Evolutionary conservation across 2,797 vertebrate species (phyloP).

Genomic region (Scleropages formosus): DNA sequence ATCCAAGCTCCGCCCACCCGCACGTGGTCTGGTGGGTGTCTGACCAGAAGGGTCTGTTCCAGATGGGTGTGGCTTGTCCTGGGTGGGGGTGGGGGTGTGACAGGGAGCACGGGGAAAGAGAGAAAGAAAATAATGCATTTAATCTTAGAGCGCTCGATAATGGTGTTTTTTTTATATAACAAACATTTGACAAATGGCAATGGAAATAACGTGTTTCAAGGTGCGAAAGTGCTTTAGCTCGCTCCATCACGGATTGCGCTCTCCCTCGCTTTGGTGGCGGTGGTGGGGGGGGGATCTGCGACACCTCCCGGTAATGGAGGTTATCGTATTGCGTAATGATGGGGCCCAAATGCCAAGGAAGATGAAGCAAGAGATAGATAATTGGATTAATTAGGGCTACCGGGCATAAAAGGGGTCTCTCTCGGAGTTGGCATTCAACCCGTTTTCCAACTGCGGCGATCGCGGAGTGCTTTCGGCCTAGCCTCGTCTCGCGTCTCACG

Average conservation of each 20-base stretch:
- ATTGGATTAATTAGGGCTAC: slow-evolving; percentile 27
- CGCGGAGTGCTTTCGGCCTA: neutral
- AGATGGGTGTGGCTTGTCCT: too few relatives aligned
- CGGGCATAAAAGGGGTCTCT: slow-evolving; percentile 4
- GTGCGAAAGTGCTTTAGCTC: too few relatives aligned
- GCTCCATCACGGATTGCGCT: too few relatives aligned
- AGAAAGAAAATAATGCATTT: neutral
- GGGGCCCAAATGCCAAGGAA: slow-evolving; percentile 18
- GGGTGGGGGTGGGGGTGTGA: neutral
- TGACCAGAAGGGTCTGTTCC: neutral
- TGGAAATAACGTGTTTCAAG: too few relatives aligned
- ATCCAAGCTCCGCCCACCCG: neutral
- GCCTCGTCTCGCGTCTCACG: neutral
- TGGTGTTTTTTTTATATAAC: too few relatives aligned
- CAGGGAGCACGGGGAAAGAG: neutral
- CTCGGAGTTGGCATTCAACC: neutral
- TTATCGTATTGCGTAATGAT: slow-evolving; percentile 9
- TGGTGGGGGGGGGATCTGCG: neutral
- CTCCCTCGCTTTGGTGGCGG: too few relatives aligned
- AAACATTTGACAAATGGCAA: neutral
- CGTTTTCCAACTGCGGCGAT: slow-evolving; percentile 5
- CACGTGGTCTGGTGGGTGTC: neutral
- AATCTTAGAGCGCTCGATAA: too few relatives aligned
- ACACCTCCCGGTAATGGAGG: neutral
- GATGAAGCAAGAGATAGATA: slow-evolving; percentile 12